phyloP scores from a whole-genome alignment of 1,140 invertebrate species.

The Cryptotermes secundus region DNA sequence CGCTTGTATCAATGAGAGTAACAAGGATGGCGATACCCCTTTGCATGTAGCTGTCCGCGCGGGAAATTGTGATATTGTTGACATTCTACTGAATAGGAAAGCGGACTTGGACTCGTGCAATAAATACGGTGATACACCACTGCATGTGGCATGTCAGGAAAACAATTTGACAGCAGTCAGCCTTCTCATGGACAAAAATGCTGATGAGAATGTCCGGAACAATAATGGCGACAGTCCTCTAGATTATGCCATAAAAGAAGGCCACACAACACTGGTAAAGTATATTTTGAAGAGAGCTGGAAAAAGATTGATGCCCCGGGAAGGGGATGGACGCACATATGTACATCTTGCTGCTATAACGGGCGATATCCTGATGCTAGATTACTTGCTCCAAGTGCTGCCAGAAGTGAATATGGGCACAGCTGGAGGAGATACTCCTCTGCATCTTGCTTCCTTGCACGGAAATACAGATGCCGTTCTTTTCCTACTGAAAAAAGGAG shows the following conservation, averaged over 20 bases:
- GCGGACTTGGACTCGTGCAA: conserved; percentile 67
- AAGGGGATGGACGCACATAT: background rate
- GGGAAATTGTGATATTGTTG: conserved; percentile 68
- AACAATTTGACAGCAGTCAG: conserved; percentile 63
- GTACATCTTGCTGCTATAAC: background rate
- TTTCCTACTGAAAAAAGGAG: conserved; percentile 66
- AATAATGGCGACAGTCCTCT: conserved; percentile 62
- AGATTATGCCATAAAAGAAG: conserved; percentile 53
- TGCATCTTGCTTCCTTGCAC: conserved; percentile 71
- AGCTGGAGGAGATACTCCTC: conserved; percentile 57
- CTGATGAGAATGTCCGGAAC: conserved; percentile 60
- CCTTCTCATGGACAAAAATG: conserved; percentile 70
- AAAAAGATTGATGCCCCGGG: background rate
- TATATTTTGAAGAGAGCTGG: conserved; percentile 41
- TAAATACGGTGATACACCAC: conserved; percentile 70
- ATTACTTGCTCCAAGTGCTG: background rate
- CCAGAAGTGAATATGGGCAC: conserved; percentile 35
- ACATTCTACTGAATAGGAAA: conserved; percentile 61
- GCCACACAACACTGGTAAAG: conserved; percentile 42
- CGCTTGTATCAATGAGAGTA: conserved; percentile 22
- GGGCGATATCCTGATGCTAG: background rate
- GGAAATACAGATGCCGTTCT: conserved; percentile 65
- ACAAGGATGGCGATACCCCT: conserved; percentile 26
- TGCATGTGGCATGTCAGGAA: conserved; percentile 54
- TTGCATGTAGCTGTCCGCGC: conserved; percentile 69